These are phyloP conservation scores for Xyrichtys novacula DNA, from an alignment of 2,797 vertebrate species.

Conservation along the genomic window DNA sequence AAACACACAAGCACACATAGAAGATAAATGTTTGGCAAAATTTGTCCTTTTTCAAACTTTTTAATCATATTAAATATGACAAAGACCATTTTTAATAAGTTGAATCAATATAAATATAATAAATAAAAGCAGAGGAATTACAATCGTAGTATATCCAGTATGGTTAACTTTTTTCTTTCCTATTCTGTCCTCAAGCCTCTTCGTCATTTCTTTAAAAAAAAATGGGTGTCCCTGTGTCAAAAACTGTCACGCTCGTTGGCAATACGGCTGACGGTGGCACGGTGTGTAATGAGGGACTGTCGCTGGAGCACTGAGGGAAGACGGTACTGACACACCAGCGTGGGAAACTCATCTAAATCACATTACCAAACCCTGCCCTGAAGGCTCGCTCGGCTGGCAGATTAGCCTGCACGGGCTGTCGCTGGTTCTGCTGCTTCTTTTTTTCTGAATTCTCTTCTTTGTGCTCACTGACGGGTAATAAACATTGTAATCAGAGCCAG, in stretches of 20 bases:
- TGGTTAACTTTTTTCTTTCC: constrained; percentile 32
- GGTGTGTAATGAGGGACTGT: constrained; percentile 84
- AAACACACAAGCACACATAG: too few relatives aligned
- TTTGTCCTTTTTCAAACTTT: too few relatives aligned
- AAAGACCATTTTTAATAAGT: too few relatives aligned
- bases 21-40: too few relatives aligned
- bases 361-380: constrained; percentile 81
- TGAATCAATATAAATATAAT: too few relatives aligned
- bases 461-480: constrained; percentile 69
- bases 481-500: constrained; percentile 70
- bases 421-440: constrained; percentile 42
- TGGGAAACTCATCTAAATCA: constrained; percentile 86
- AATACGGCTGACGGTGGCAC: constrained; percentile 63
- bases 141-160: constrained; percentile 34
- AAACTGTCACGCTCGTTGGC: constrained; percentile 73
- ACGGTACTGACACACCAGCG: constrained; percentile 74
- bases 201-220: constrained; percentile 54
- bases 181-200: constrained; percentile 37
- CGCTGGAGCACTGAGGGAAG: constrained; percentile 75
- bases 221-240: constrained; percentile 74
- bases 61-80: too few relatives aligned
- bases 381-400: constrained; percentile 74
- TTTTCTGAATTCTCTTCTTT: constrained; percentile 61
- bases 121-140: constrained; percentile 25
- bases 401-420: constrained; percentile 74